Evolutionary conservation across 2,797 vertebrate species (phyloP).

Genomic region (Tympanoctomys barrerae): DNA sequence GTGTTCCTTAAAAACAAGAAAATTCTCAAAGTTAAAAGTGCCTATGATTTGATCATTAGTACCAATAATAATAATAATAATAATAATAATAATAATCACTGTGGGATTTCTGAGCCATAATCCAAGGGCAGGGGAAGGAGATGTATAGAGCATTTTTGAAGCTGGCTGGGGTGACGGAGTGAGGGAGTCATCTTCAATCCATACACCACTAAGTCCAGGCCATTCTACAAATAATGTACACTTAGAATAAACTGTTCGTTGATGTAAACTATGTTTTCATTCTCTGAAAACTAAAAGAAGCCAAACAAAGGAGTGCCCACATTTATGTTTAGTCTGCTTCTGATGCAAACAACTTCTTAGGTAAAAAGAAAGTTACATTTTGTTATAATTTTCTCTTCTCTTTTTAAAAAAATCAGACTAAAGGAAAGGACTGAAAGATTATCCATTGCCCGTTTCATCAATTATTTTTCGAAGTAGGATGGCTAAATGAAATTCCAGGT

Average conservation of each 20-base stretch:
- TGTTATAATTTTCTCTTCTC: conserved; percentile 19
- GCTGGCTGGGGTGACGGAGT: rapidly evolving
- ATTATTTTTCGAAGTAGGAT: neutral
- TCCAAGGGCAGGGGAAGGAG: neutral
- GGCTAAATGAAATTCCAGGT: conserved; percentile 8
- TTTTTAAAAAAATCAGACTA: neutral
- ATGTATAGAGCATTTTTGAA: neutral
- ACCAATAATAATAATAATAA: too few species aligned
- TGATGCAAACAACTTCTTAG: neutral
- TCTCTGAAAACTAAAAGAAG: neutral
- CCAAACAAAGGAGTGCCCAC: neutral
- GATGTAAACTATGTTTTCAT: neutral
- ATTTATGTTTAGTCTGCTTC: neutral
- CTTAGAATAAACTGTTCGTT: conserved; percentile 3
- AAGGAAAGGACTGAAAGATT: neutral
- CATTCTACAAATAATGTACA: neutral
- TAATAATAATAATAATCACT: neutral
- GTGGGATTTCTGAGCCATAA: neutral
- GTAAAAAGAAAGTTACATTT: neutral
- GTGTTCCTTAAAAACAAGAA: neutral
- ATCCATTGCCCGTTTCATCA: neutral
- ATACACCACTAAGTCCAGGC: neutral
- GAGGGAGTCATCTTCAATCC: neutral
- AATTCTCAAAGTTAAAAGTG: conserved; percentile 27
- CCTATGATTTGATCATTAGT: neutral